These are phyloP conservation scores for Amyelois transitella DNA, from an alignment of 1,140 invertebrate genomes.

Conservation along the genomic window DNA sequence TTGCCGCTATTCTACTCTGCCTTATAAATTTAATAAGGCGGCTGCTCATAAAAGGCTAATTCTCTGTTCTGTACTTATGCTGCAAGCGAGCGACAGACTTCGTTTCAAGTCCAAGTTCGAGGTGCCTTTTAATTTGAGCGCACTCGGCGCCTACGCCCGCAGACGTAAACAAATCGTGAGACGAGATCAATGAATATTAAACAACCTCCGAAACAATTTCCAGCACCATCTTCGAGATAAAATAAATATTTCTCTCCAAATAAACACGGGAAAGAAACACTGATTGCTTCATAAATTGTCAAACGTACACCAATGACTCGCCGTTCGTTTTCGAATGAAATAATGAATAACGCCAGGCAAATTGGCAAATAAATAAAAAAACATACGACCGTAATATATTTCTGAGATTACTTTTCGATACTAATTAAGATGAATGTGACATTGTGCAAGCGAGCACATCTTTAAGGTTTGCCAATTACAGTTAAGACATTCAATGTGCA, in stretches of 20 bases:
- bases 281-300: constrained; percentile 68
- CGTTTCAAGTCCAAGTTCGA: constrained; percentile 15
- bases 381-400: constrained; percentile 21
- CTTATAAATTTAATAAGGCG: too few relatives aligned
- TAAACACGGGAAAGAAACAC: constrained; percentile 45
- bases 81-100: neutral
- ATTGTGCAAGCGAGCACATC: constrained; percentile 8
- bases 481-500: neutral
- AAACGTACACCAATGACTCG: constrained; percentile 44
- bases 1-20: too few relatives aligned
- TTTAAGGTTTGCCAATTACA: constrained; percentile 9
- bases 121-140: constrained; percentile 46
- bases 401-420: constrained; percentile 35
- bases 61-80: neutral
- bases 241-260: constrained; percentile 56
- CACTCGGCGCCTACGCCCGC: constrained; percentile 47
- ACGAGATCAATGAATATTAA: constrained; percentile 68
- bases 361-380: constrained; percentile 56
- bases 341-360: constrained; percentile 50
- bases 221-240: constrained; percentile 40
- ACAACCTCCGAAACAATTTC: constrained; percentile 53
- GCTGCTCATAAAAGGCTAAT: too few relatives aligned
- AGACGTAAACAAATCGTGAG: constrained; percentile 65
- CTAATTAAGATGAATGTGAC: constrained; percentile 47
- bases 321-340: constrained; percentile 34